Evolutionary conservation across 2,888 invertebrate species (phyloP), one percentile per base, ranked within the genome.

Genomic region (Scaptomyza parva): DNA sequence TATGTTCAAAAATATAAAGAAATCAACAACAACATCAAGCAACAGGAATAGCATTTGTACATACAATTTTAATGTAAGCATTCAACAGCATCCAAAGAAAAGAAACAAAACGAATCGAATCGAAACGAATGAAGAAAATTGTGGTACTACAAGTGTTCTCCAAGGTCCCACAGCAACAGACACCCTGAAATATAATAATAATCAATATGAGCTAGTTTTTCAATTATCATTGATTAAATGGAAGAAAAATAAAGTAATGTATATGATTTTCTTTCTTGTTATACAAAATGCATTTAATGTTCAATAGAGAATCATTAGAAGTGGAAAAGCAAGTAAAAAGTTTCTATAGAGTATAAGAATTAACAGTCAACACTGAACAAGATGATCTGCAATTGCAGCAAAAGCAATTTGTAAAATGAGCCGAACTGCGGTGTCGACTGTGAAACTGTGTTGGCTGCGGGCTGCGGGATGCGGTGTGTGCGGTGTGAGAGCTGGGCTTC

Each of bases 1-100:
- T 43, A 59, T 77, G 69, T 75, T 78, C n/a, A n/a, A n/a, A 54
- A 72, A 81, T 64, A 81, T 71, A 79, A 67, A 72, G 66, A 68
- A 70, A 69, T 65, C 62, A 66, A 74, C 67, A 85, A 60, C 61
- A 68, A 65, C 12, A 18, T 2, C 1, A 11, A 9, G 3, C 1
- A 11, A 9, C n/a, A 44, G 30, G 30, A 30, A 47, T 30, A 30
- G 4, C 63, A 75, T 68, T 55, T 76, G 70, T 51, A 62, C n/a
- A 45, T 45, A 30, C 12, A 18, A 30, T 60, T 63, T 60, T 45
- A 41, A 58, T 60, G 47, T 54, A 73, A 61, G 41, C 33, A 52
- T 18, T 35, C n/a, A 60, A 26, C 55, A 58, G 44, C 59, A 48
- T 24, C 52, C 44, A 53, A 47, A 45, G 9, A 26, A 26, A 8